Percentiles rank a stretch among this genome's conserved stretches.
Conservation (phyloP, 2,113 vertebrate species). For the Callospermophilus lateralis region DNA sequence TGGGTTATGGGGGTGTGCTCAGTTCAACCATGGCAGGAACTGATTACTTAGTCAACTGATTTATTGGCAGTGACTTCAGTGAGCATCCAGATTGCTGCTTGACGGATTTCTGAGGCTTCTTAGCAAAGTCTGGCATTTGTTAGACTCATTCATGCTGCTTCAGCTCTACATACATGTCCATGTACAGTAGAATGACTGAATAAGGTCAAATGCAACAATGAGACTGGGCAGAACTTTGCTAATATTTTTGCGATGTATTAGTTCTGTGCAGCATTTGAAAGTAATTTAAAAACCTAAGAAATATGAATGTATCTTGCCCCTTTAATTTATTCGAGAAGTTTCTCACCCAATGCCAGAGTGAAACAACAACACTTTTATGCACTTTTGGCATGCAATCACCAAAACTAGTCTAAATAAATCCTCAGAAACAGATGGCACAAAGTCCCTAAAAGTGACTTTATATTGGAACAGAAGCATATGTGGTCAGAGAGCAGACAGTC, state of each 20-base stretch:
- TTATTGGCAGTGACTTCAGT: background rate
- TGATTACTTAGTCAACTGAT: background rate
- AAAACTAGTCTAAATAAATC: background rate
- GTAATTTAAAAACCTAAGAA: conserved; percentile 2
- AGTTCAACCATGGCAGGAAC: background rate
- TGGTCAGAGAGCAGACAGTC: background rate
- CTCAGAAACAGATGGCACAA: background rate
- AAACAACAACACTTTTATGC: conserved; percentile 17
- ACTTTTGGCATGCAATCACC: conserved; percentile 20
- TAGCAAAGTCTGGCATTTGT: background rate
- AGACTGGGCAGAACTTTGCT: background rate
- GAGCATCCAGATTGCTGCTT: background rate
- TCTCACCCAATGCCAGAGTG: background rate
- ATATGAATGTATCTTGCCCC: background rate
- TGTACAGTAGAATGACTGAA: background rate
- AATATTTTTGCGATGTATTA: background rate
- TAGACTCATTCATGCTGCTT: background rate
- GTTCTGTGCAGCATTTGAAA: conserved; percentile 2
- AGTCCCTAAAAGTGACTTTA: background rate
- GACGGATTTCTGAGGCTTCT: background rate
- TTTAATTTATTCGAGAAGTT: conserved; percentile 55
- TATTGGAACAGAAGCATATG: background rate
- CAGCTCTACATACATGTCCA: background rate
- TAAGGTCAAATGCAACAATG: background rate
- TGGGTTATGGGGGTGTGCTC: background rate